phyloP scores from a whole-genome alignment of 1,140 invertebrate species.

The Heliconius congener region DNA sequence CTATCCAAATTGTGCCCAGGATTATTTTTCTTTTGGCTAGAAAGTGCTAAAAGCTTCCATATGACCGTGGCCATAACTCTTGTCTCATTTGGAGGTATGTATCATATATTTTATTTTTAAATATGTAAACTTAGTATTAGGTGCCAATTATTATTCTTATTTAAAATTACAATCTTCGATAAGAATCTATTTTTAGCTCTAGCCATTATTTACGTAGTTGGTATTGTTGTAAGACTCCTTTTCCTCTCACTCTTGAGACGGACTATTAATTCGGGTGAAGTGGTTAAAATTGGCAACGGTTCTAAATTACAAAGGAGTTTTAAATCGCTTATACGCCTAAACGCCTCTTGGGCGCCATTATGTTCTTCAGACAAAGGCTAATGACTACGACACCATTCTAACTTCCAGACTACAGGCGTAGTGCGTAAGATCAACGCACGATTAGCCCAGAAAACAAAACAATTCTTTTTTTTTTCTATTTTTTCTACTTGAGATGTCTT shows the following conservation, averaged over 20 bases:
- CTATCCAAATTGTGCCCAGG: conserved; percentile 63
- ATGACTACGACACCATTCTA: conserved; percentile 57
- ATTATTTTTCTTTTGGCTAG: conserved; percentile 75
- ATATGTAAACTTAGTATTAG: no score
- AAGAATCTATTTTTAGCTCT: not conserved
- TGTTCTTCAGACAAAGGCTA: conserved; percentile 73
- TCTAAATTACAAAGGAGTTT: conserved; percentile 33
- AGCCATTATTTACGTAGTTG: not conserved
- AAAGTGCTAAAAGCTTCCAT: conserved; percentile 71
- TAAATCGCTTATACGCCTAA: conserved; percentile 43
- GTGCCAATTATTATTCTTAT: no score
- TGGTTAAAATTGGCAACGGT: conserved; percentile 34
- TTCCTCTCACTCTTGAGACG: not conserved
- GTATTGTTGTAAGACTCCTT: not conserved
- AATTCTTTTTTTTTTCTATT: not conserved
- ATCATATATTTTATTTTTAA: not conserved
- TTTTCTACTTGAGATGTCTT: not conserved
- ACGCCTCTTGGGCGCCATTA: conserved; percentile 58
- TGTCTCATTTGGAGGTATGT: conserved; percentile 68
- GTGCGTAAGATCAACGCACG: conserved; percentile 38
- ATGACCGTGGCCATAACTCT: conserved; percentile 73
- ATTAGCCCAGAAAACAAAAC: conserved; percentile 19
- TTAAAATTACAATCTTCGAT: not conserved
- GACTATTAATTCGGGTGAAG: conserved; percentile 17
- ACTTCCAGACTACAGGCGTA: conserved; percentile 23